These are phyloP conservation scores for Porites lobata DNA, from an alignment of 92 coral and sea anemone genomes.

Conservation along the genomic window DNA sequence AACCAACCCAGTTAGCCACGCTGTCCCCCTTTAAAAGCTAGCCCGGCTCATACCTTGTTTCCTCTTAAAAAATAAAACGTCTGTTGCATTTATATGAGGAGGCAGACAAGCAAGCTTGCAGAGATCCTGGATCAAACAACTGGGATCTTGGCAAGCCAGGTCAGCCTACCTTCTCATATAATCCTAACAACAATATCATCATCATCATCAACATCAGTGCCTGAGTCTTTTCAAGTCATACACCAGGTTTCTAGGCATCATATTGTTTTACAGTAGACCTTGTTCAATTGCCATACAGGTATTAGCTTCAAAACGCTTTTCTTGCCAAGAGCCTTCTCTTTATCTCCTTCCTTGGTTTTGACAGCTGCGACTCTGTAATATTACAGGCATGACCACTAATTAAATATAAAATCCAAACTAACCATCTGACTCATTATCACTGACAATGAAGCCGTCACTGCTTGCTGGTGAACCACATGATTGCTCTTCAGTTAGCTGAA, in stretches of 20 bases:
- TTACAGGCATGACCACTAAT: neutral
- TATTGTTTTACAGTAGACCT: neutral
- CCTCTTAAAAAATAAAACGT: too few relatives aligned
- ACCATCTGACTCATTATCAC: slow-evolving; percentile 40
- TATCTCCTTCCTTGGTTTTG: neutral
- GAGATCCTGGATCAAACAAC: too few relatives aligned
- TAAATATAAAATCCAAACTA: neutral
- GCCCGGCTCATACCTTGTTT: too few relatives aligned
- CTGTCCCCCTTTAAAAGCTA: too few relatives aligned
- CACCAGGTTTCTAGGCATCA: neutral
- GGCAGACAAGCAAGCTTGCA: too few relatives aligned
- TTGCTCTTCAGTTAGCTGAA: slow-evolving; percentile 2
- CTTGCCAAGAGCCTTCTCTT: neutral
- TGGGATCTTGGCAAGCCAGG: too few relatives aligned
- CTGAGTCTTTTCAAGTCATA: neutral
- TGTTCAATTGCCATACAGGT: neutral
- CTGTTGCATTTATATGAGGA: too few relatives aligned
- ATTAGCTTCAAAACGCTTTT: neutral
- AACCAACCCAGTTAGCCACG: too few relatives aligned
- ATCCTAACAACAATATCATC: neutral
- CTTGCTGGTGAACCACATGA: slow-evolving; percentile 31
- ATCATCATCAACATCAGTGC: neutral
- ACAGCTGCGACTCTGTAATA: neutral
- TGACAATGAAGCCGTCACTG: slow-evolving; percentile 21
- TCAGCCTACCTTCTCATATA: too few relatives aligned